phyloP scores from a whole-genome alignment of 2,888 invertebrate genomes.

The Drosophila cyrtoloma region DNA sequence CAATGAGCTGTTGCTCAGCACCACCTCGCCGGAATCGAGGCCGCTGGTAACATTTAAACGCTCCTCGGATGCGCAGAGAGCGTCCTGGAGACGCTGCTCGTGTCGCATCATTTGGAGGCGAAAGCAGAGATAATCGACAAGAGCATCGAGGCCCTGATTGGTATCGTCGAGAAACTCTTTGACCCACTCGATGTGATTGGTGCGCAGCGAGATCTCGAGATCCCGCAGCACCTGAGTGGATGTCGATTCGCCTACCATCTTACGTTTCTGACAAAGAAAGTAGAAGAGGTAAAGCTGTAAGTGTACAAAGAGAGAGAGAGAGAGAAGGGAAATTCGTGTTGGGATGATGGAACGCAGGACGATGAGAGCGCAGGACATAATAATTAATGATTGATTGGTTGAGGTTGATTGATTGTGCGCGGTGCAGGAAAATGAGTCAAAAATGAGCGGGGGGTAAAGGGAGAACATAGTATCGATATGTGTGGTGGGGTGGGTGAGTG shows the following conservation, averaged over 20 bases:
- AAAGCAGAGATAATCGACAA: constrained; percentile 98
- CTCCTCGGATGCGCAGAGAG: constrained; percentile 91
- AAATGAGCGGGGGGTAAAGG: constrained; percentile 13
- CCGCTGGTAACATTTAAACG: constrained; percentile 86
- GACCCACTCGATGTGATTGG: constrained; percentile 99
- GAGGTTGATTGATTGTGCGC: constrained; percentile 27
- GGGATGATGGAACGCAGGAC: constrained; percentile 34
- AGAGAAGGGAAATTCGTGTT: constrained; percentile 24
- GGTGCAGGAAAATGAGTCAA: constrained; percentile 42
- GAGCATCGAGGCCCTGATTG: constrained; percentile 97
- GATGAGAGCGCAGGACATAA: constrained; percentile 31
- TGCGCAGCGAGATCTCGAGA: constrained; percentile 98
- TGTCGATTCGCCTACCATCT: constrained; percentile 98
- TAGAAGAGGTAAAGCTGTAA: constrained; percentile 85
- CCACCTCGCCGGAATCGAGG: constrained; percentile 58
- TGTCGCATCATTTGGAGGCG: constrained; percentile 97
- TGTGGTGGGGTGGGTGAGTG: constrained; percentile 9
- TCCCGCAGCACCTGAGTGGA: constrained; percentile 99
- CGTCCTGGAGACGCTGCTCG: constrained; percentile 92
- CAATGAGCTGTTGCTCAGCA: constrained; percentile 84
- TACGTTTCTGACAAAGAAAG: constrained; percentile 94
- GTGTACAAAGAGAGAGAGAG: constrained; percentile 71
- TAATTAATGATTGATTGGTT: constrained; percentile 27
- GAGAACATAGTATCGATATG: constrained; percentile 26
- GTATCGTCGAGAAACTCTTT: constrained; percentile 98